phyloP scores from a whole-genome alignment of 2,797 vertebrate species.

The Cygnus olor region DNA sequence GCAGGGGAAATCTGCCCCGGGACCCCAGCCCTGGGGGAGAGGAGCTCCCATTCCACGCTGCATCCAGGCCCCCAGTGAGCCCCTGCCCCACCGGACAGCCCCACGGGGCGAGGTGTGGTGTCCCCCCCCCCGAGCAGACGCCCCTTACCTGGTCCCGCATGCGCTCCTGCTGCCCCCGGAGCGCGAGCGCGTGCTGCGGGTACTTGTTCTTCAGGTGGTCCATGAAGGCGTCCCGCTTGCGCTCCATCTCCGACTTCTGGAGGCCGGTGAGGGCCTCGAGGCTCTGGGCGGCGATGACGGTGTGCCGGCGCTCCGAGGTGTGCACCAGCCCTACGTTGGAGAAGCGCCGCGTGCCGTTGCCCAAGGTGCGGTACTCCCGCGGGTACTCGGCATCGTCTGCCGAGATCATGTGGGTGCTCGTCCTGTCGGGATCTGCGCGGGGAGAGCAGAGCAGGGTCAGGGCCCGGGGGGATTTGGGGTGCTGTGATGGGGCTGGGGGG shows the following conservation, averaged over 20 bases:
- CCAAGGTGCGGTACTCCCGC: conserved; percentile 92
- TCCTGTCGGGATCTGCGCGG: conserved; percentile 90
- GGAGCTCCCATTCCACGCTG: not conserved
- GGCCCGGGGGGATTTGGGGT: not conserved
- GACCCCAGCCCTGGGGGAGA: no score
- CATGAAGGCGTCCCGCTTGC: conserved; percentile 96
- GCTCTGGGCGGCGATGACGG: conserved; percentile 96
- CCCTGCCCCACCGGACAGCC: not conserved
- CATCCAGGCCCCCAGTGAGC: rapidly evolving
- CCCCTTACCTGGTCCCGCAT: conserved; percentile 90
- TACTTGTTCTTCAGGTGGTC: conserved; percentile 99
- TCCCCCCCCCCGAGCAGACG: rapidly evolving
- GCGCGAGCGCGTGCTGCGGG: conserved; percentile 90
- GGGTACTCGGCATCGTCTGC: conserved; percentile 97
- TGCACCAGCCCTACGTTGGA: conserved; percentile 98
- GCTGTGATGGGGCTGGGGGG: not conserved
- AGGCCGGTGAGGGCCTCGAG: conserved; percentile 95
- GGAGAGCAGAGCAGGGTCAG: conserved; percentile 5
- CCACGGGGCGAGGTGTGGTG: rapidly evolving
- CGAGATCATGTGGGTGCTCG: conserved; percentile 96
- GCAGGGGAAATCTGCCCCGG: not conserved
- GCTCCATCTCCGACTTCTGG: conserved; percentile 96
- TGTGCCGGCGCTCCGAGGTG: conserved; percentile 96
- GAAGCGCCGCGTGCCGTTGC: conserved; percentile 92
- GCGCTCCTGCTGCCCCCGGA: conserved; percentile 86